phyloP scores from a whole-genome alignment of 1,140 invertebrate species.

The Xylocopa sonorina region DNA sequence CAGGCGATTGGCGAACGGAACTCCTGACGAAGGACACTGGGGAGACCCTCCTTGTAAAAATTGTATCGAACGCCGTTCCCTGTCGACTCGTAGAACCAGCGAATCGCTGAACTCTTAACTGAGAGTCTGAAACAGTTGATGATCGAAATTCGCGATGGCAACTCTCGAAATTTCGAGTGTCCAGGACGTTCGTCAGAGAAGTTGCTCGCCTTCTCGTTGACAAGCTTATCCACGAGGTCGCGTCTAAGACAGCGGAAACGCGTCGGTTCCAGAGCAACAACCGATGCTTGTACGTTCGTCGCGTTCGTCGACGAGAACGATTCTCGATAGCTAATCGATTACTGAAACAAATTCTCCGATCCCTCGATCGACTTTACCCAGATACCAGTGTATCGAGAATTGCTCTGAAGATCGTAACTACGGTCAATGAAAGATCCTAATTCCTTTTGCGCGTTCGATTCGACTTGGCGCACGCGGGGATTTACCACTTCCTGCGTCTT shows the following conservation, averaged over 20 bases:
- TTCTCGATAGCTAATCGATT: no score
- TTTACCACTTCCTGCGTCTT: conserved; percentile 58
- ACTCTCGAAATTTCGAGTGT: conserved; percentile 52
- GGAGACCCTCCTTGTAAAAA: background rate
- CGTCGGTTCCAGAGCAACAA: background rate
- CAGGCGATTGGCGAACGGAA: conserved; percentile 15
- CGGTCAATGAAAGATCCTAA: background rate
- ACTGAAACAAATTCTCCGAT: no score
- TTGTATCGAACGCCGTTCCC: background rate
- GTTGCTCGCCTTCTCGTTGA: conserved; percentile 22
- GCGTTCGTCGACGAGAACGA: background rate
- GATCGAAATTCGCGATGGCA: conserved; percentile 52
- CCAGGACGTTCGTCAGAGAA: background rate
- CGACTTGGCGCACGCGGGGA: conserved; percentile 35
- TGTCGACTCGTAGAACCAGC: background rate
- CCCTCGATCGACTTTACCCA: no score
- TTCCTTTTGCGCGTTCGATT: conserved; percentile 7
- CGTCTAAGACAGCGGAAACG: background rate
- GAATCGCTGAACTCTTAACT: conserved; percentile 9
- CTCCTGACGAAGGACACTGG: background rate
- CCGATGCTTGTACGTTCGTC: background rate
- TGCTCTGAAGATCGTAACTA: background rate
- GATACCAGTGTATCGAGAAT: no score
- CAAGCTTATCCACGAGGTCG: background rate
- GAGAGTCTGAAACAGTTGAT: conserved; percentile 33